Conservation (phyloP, 37 sponge, comb jelly and placozoan species). For the Chondrosia reniformis region DNA sequence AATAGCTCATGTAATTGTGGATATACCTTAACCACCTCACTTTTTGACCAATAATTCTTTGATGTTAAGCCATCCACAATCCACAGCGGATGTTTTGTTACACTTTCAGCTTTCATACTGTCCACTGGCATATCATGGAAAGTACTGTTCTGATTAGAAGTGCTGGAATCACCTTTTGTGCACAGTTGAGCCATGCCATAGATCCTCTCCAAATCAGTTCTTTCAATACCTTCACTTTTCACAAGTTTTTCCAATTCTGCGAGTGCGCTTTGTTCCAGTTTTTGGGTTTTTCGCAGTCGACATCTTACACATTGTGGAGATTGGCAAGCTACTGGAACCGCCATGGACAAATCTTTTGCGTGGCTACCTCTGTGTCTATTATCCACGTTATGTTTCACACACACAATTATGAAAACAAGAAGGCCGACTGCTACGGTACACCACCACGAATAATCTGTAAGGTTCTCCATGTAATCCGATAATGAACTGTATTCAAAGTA, state of each 20-base stretch:
- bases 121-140: neutral
- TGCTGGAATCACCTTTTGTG: neutral
- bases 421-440: no score
- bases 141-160: neutral
- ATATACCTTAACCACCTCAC: neutral
- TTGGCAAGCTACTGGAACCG: neutral
- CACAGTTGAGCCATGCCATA: neutral
- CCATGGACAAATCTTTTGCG: neutral
- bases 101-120: neutral
- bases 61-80: constrained; percentile 27
- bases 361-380: neutral
- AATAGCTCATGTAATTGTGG: neutral
- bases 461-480: no score
- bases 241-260: no score
- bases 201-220: neutral
- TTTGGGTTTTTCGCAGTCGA: neutral
- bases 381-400: neutral
- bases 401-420: no score
- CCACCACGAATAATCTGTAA: no score
- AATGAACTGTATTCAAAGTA: no score
- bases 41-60: constrained; percentile 21
- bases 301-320: constrained; percentile 12
- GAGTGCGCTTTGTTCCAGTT: no score
- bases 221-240: no score
- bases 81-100: constrained; percentile 18